Evolutionary conservation across 2,797 vertebrate genomes (phyloP).

Genomic region (Cuniculus paca): DNA sequence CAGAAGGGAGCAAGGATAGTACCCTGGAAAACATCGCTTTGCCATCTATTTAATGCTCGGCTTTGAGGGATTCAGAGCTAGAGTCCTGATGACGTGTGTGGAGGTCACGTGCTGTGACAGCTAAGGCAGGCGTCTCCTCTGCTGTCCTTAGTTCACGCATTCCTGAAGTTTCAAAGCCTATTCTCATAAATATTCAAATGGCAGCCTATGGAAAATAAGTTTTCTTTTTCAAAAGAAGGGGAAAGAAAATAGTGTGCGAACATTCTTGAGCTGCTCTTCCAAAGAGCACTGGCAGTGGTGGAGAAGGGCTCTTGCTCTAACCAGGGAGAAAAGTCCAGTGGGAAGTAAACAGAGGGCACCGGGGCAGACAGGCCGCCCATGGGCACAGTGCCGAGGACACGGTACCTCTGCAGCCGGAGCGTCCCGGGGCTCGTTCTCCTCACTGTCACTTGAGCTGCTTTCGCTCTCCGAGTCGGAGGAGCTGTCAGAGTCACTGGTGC

Average conservation of each 20-base stretch:
- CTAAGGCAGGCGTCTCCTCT: constrained; percentile 52
- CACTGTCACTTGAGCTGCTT: constrained; percentile 90
- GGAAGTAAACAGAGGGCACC: fast-evolving
- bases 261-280: not conserved
- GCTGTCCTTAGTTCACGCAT: constrained; percentile 53
- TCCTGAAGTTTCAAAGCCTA: constrained; percentile 65
- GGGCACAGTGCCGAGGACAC: no score
- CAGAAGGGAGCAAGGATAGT: not conserved
- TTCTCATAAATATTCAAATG: constrained; percentile 47
- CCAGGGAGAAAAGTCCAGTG: not conserved
- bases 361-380: not conserved
- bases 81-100: constrained; percentile 48
- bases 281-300: not conserved
- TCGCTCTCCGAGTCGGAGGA: constrained; percentile 93
- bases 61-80: constrained; percentile 69
- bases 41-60: constrained; percentile 24
- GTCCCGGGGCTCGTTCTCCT: constrained; percentile 84
- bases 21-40: not conserved
- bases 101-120: not conserved
- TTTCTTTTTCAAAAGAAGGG: constrained; percentile 36
- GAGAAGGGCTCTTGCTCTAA: not conserved
- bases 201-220: not conserved
- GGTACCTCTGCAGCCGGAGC: constrained; percentile 89
- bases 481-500: constrained; percentile 94
- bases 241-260: not conserved